These are phyloP conservation scores for Pelodiscus sinensis DNA, from an alignment of 2,113 vertebrate species.

Conservation along the genomic window DNA sequence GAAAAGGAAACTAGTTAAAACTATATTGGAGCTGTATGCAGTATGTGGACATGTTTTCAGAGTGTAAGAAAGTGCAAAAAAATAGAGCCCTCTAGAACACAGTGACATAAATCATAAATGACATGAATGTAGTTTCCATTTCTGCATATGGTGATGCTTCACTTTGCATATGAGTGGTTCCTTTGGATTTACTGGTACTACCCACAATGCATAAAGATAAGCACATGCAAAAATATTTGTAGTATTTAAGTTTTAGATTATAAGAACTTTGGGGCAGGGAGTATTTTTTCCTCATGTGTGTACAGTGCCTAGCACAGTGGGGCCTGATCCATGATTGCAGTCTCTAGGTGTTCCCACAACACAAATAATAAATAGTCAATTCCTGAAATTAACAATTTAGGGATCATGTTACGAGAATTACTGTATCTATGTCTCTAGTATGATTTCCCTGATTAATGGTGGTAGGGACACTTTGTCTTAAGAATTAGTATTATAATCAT, in stretches of 20 bases:
- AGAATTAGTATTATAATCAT: background rate
- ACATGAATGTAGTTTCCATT: background rate
- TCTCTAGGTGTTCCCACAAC: background rate
- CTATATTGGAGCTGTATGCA: slow-evolving; percentile 54
- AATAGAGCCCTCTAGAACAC: slow-evolving; percentile 40
- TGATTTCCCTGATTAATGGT: slow-evolving; percentile 8
- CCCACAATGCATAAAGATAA: fast-evolving
- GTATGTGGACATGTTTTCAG: slow-evolving; percentile 32
- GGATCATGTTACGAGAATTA: too few species aligned
- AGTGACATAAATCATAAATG: slow-evolving; percentile 28
- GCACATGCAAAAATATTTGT: background rate
- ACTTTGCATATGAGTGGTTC: background rate
- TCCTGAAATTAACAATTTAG: background rate
- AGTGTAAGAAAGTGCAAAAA: slow-evolving; percentile 46
- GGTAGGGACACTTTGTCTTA: background rate
- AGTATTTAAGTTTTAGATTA: fast-evolving
- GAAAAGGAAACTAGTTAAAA: slow-evolving; percentile 54
- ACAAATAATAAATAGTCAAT: background rate
- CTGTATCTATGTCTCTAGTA: background rate
- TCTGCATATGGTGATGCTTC: background rate
- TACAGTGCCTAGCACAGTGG: background rate
- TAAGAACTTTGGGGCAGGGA: fast-evolving
- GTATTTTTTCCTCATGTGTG: background rate
- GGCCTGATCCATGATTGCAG: background rate
- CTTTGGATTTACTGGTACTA: fast-evolving